These are phyloP conservation scores for Chrysomallon squamiferum DNA, from an alignment of 1,140 invertebrate genomes.

Conservation along the genomic window DNA sequence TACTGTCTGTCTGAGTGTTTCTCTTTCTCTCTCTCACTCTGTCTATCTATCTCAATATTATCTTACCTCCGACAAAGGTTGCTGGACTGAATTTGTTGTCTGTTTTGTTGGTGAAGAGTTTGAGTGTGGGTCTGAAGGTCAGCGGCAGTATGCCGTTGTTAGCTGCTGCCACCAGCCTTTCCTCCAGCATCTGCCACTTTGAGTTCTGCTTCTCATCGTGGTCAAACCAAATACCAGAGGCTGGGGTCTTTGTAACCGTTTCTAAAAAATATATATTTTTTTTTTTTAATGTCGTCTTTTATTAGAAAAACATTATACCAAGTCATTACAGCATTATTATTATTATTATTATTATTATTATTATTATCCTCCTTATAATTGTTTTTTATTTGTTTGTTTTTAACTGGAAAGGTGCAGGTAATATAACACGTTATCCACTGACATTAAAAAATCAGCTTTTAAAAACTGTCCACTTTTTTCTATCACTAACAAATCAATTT, in stretches of 20 bases:
- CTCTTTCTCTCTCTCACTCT: too few relatives aligned
- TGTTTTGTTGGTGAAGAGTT: slow-evolving; percentile 70
- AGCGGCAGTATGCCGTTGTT: slow-evolving; percentile 73
- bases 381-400: too few relatives aligned
- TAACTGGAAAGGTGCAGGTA: too few relatives aligned
- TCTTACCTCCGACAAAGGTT: slow-evolving; percentile 74
- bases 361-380: too few relatives aligned
- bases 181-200: slow-evolving; percentile 76
- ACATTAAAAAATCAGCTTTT: too few relatives aligned
- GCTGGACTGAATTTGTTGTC: slow-evolving; percentile 74
- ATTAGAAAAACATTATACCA: background rate
- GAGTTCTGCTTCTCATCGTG: slow-evolving; percentile 43
- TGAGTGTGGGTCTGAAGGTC: slow-evolving; percentile 79
- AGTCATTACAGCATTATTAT: too few relatives aligned
- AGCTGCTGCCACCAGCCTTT: slow-evolving; percentile 76
- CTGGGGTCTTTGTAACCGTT: background rate
- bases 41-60: too few relatives aligned
- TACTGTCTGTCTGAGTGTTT: too few relatives aligned
- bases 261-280: background rate
- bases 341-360: too few relatives aligned
- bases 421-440: too few relatives aligned
- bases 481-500: too few relatives aligned
- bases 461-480: too few relatives aligned
- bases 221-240: slow-evolving; percentile 54
- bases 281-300: background rate